phyloP scores from a whole-genome alignment of 1,140 invertebrate genomes.

The Neodiprion pinetum region DNA sequence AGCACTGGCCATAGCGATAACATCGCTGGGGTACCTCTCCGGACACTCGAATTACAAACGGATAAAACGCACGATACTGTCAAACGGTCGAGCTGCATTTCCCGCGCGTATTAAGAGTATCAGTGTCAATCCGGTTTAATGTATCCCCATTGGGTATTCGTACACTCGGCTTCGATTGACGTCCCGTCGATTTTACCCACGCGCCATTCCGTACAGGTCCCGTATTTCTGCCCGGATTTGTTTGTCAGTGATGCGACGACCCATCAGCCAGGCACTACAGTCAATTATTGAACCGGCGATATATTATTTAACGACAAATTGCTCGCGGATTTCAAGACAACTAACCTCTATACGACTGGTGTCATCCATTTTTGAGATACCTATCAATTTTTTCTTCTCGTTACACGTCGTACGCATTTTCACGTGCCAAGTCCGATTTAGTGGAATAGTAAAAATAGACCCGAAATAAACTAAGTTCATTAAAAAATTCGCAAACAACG shows the following conservation, averaged over 20 bases:
- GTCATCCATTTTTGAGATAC: too few species aligned
- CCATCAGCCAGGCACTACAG: not conserved
- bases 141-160: not conserved
- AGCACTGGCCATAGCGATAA: not conserved
- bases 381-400: not conserved
- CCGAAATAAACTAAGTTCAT: slow-evolving; percentile 27
- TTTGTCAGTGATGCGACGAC: not conserved
- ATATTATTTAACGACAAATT: not conserved
- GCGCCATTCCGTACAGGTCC: not conserved
- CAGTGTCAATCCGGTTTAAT: slow-evolving; percentile 1
- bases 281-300: not conserved
- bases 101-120: slow-evolving; percentile 3
- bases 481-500: slow-evolving; percentile 39
- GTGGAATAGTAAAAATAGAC: too few species aligned
- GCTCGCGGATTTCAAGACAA: not conserved
- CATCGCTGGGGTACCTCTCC: not conserved
- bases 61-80: not conserved
- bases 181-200: not conserved
- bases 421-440: not conserved
- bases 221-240: not conserved
- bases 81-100: not conserved
- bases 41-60: not conserved
- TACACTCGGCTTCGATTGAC: not conserved
- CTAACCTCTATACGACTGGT: too few species aligned
- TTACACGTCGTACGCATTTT: not conserved